A percentile compares a stretch with the other conserved stretches of the same genome.
These are phyloP conservation scores for Chamaedrilus cognettii DNA, from an alignment of 2,888 invertebrate genomes.

Conservation along the genomic window DNA sequence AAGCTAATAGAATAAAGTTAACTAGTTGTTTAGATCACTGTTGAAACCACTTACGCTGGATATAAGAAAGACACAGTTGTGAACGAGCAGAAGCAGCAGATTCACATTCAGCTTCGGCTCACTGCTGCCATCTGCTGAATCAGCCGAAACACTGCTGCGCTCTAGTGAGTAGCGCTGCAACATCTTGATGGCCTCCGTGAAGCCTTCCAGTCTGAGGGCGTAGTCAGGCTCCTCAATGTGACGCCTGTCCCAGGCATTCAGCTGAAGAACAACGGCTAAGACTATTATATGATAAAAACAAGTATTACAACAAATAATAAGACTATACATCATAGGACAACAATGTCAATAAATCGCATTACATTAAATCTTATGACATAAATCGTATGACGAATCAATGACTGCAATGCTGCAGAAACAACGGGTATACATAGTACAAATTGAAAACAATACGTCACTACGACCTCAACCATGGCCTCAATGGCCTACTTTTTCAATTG, in stretches of 20 bases:
- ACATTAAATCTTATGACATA: too few relatives aligned
- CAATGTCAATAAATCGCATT: neutral
- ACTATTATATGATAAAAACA: too few relatives aligned
- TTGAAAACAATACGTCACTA: too few relatives aligned
- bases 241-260: conserved; percentile 81
- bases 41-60: too few relatives aligned
- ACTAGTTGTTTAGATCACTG: too few relatives aligned
- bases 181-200: conserved; percentile 66
- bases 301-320: neutral
- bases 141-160: too few relatives aligned
- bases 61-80: conserved; percentile 81
- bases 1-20: too few relatives aligned
- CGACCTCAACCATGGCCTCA: too few relatives aligned
- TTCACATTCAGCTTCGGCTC: conserved; percentile 17
- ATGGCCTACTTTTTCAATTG: too few relatives aligned
- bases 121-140: conserved; percentile 1
- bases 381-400: too few relatives aligned
- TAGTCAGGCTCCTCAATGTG: conserved; percentile 96
- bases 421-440: too few relatives aligned
- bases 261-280: conserved; percentile 19
- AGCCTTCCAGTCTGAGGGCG: conserved; percentile 76
- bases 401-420: too few relatives aligned
- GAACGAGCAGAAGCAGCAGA: conserved; percentile 64
- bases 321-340: neutral
- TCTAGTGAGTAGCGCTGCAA: neutral